Evolutionary conservation across 2,113 vertebrate species (phyloP), one percentile per base, ranked within the genome.

Genomic region (Alligator mississippiensis): DNA sequence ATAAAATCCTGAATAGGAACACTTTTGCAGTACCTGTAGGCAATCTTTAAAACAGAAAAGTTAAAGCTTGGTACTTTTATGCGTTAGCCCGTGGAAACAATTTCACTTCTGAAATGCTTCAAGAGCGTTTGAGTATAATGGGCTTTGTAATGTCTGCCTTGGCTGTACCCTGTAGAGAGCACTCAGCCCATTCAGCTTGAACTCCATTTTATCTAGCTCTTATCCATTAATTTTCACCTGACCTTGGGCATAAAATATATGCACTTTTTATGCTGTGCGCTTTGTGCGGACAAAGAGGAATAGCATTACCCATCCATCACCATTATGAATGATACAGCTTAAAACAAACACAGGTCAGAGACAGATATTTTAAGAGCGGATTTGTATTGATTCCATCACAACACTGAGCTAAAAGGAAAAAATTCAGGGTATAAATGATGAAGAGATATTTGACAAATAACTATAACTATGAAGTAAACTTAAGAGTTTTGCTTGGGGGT

Each of bases 151-250:
- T 96, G 95, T 95, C 95, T 94, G 97, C 97, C 96, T 98, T 97
- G 97, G 94, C 96, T 98, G 94, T 97, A 98, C 97, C 97, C 98
- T 98, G 97, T 97, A 98, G 97, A 98, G 97, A 97, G 87, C 94
- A 97, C 96, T 98, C 97, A 95, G 93, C 98, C 98, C 98, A 97
- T 99, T 98, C 98, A 98, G 95, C 97, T 98, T 98, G 98, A 99
- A 98, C 98, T 98, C 97, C 97, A 97, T 98, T 98, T 98, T 98
- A 98, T 99, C 97, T 98, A 96, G 94, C 97, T 98, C 97, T 98
- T 98, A 98, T 98, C 98, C 98, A 98, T 99, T 98, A 98, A 98
- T 99, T 98, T 98, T 98, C 98, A 98, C 84, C 94, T 98, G 98
- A 98, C 97, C 98, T 98, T 98, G 98, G 98, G 98, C 98, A 98